A percentile compares a stretch with the other conserved stretches of the same genome.
Conservation (phyloP, 2,797 vertebrate genomes). For the Myoxocephalus aenaeus region DNA sequence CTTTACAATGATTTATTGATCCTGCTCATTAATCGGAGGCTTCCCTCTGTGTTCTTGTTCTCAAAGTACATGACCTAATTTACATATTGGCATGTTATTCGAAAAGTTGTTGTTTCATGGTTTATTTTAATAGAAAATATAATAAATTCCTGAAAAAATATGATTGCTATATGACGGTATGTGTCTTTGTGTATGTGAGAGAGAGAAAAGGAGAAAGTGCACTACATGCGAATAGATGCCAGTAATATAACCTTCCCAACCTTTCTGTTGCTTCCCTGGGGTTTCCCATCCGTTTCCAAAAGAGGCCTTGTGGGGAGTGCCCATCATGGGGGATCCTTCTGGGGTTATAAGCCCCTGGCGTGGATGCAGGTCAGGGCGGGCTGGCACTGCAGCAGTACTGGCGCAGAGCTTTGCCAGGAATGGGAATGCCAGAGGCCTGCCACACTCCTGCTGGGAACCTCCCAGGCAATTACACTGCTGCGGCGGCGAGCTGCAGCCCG, state of each 20-base stretch:
- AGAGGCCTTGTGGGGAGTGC: constrained; percentile 64
- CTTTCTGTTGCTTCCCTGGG: constrained; percentile 65
- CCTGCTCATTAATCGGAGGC: background rate
- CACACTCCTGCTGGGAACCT: constrained; percentile 73
- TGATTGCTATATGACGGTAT: background rate
- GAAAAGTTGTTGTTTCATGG: background rate
- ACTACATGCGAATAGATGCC: constrained; percentile 36
- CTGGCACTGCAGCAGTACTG: constrained; percentile 64
- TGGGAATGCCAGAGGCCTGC: constrained; percentile 72
- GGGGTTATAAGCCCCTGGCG: constrained; percentile 71
- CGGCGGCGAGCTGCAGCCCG: constrained; percentile 41
- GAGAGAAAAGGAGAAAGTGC: constrained; percentile 1
- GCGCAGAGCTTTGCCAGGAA: constrained; percentile 68
- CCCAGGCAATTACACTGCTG: constrained; percentile 72
- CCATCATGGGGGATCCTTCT: constrained; percentile 72
- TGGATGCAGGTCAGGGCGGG: constrained; percentile 60
- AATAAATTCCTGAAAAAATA: constrained; percentile 12
- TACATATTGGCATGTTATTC: constrained; percentile 9
- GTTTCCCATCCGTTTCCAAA: constrained; percentile 74
- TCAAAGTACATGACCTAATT: constrained; percentile 12
- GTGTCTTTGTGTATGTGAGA: background rate
- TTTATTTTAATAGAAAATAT: background rate
- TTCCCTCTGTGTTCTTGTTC: constrained; percentile 1
- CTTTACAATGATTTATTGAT: background rate
- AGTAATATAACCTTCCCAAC: constrained; percentile 72